Base-by-base conservation (phyloP, 2,888 invertebrate genomes). In the Drosophila nr. medialis region DNA sequence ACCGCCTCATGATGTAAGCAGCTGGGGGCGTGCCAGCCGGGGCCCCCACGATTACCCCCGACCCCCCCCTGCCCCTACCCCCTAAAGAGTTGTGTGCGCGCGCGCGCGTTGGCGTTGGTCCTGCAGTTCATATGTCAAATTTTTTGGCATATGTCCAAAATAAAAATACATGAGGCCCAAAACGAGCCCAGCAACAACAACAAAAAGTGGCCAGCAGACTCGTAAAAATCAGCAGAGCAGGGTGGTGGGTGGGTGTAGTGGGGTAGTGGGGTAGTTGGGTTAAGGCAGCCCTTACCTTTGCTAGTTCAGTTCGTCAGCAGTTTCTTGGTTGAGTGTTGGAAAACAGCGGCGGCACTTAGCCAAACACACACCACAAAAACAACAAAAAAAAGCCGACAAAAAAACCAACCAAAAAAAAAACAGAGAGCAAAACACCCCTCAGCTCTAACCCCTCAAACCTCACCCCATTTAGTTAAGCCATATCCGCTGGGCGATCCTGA, bases 91-190 rank as follows among this genome's bases (percentile, higher is more conserved):
- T 24, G 45, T 24, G 68, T 30, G 62, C 40, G 63, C 51, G 55
- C 56, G 60, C 64, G 55, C 65, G 75, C 79, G 66, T 75, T 79
- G 81, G 75, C 77, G 45, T 45, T 24, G 83, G 88, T 75, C 79
- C 83, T 86, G 86, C 89, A 90, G 90, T 90, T 90, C 90, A 91
- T 91, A 90, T 90, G 91, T 91, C 90, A 91, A 90, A 90, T 83
- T 91, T 91, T 83, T 86, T 90, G 90, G 90, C 90, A 91, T 77
- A 85, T 90, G 90, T 89, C 90, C 90, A 90, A 90, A 82, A 77
- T 72, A 80, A 78, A 73, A 80, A 79, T 77, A 81, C 72, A 83
- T 64, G 69, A 85, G 67, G 60, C 65, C 59, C 80, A 71, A 72
- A 79, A 71, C 75, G 64, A 72, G 64, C 70, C 66, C 64, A 66